Evolutionary conservation across 1,140 invertebrate species (phyloP).

Genomic region (Asobara japonica): DNA sequence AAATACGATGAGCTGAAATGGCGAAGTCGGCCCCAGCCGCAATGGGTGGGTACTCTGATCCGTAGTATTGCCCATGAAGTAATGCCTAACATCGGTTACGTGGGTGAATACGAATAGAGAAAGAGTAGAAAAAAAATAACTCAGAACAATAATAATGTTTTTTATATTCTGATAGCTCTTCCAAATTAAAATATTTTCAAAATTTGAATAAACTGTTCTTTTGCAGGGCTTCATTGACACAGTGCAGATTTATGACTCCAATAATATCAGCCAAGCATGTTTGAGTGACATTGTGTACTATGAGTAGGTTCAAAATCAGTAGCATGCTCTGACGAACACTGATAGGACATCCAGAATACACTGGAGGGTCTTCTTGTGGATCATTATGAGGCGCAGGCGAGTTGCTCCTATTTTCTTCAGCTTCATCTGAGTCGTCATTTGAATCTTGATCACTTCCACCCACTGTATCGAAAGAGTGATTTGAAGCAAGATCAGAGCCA

Average conservation of each 20-base stretch:
- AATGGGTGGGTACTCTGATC: too few species aligned
- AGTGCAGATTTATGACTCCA: slow-evolving; percentile 34
- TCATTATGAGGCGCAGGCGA: background rate
- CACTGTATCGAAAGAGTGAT: background rate
- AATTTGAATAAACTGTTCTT: slow-evolving; percentile 22
- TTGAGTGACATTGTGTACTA: slow-evolving; percentile 29
- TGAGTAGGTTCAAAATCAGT: slow-evolving; percentile 30
- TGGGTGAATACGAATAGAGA: too few species aligned
- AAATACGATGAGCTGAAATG: too few species aligned
- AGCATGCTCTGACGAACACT: slow-evolving; percentile 37
- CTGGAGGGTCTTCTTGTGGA: slow-evolving; percentile 4
- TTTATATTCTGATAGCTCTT: background rate
- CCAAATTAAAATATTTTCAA: background rate
- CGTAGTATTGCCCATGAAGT: too few species aligned
- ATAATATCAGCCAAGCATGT: slow-evolving; percentile 35
- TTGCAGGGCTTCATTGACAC: slow-evolving; percentile 23
- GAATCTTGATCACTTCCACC: background rate
- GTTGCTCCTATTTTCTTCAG: background rate
- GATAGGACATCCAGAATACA: slow-evolving; percentile 31
- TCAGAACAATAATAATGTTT: slow-evolving; percentile 23
- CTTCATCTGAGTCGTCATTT: background rate
- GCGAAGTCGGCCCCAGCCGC: too few species aligned
- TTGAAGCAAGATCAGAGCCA: background rate
- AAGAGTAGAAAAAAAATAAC: too few species aligned
- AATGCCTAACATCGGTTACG: too few species aligned